Percentiles rank a stretch among this genome's conserved stretches.
Evolutionary conservation across 2,888 invertebrate genomes (phyloP).

Genomic region (Yponomeuta malinellus): DNA sequence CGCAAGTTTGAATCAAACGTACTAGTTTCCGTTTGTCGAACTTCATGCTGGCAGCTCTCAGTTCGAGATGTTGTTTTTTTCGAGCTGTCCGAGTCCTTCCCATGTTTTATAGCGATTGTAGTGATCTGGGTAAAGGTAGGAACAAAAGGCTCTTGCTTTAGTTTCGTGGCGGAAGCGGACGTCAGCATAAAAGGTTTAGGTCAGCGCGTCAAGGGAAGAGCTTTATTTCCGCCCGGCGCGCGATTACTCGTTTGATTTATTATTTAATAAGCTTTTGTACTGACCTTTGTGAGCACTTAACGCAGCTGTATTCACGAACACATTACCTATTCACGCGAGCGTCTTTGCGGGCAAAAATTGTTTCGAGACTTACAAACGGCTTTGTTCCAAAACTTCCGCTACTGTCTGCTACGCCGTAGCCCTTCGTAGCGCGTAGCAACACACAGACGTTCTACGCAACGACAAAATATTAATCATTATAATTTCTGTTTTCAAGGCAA

Average conservation of each 20-base stretch:
- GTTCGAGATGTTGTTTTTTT: no score
- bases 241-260: constrained; percentile 48
- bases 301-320: constrained; percentile 39
- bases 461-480: not conserved
- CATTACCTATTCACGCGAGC: constrained; percentile 28
- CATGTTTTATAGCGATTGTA: no score
- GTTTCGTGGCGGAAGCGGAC: not conserved
- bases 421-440: not conserved
- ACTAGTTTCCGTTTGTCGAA: no score
- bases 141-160: no score
- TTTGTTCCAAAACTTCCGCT: not conserved
- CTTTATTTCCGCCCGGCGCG: constrained; percentile 10
- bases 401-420: not conserved
- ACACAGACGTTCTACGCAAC: not conserved
- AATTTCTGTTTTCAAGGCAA: not conserved
- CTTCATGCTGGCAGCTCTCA: no score
- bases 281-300: constrained; percentile 40
- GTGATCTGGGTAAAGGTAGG: no score
- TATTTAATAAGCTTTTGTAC: constrained; percentile 46
- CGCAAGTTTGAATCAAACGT: no score
- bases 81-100: no score
- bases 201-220: not conserved
- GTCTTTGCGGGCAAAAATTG: not conserved
- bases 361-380: not conserved
- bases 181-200: not conserved